These are phyloP conservation scores for Drosophila ogumai DNA, from an alignment of 1,140 invertebrate genomes.

Conservation along the genomic window DNA sequence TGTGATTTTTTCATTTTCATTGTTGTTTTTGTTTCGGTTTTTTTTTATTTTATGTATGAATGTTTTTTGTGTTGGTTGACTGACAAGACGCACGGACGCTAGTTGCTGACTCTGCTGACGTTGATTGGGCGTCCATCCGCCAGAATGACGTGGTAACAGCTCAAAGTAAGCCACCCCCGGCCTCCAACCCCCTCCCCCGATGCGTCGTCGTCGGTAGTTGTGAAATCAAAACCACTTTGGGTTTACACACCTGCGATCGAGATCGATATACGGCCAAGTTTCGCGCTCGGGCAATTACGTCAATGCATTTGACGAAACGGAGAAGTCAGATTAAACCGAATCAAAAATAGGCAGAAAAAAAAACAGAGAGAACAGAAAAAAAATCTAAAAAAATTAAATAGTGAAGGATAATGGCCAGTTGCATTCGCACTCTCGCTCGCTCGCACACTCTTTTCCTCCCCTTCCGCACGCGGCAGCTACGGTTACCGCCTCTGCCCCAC, in stretches of 20 bases:
- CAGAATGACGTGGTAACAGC: conserved; percentile 53
- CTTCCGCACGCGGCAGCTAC: background rate
- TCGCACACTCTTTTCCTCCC: background rate
- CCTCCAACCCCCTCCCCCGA: background rate
- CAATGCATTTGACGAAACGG: conserved; percentile 67
- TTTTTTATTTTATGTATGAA: conserved; percentile 30
- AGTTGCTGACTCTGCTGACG: conserved; percentile 46
- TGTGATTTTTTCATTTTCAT: conserved; percentile 36
- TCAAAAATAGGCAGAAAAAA: conserved; percentile 10
- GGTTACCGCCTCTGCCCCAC: conserved; percentile 36
- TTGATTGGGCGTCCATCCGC: conserved; percentile 47
- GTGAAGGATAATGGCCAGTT: conserved; percentile 59
- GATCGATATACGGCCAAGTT: conserved; percentile 54
- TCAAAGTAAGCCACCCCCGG: conserved; percentile 18
- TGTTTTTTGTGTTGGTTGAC: conserved; percentile 13
- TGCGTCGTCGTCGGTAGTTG: conserved; percentile 35
- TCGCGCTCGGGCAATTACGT: conserved; percentile 60
- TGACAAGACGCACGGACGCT: conserved; percentile 58
- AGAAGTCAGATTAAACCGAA: conserved; percentile 23
- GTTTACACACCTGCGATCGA: conserved; percentile 73
- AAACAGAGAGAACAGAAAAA: background rate
- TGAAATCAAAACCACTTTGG: conserved; percentile 80
- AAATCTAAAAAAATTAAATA: conserved; percentile 31
- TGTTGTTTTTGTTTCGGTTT: conserved; percentile 4
- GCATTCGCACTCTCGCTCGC: conserved; percentile 19